Base-by-base conservation (phyloP, 2,888 invertebrate genomes). In the Chymomyza procnemis region DNA sequence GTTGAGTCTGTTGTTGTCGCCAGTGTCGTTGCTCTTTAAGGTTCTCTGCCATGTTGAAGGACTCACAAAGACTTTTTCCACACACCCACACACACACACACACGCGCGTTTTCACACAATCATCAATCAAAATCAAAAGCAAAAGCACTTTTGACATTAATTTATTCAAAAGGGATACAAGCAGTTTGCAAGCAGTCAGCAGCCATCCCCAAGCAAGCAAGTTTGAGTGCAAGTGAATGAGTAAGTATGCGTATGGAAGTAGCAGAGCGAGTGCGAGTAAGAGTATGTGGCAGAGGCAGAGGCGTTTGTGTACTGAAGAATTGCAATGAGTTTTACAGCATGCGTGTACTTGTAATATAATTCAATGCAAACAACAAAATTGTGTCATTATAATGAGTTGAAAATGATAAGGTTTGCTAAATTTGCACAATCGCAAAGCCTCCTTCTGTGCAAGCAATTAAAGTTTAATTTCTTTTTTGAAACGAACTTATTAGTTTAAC, bases 121-220 rank as follows among this genome's bases (percentile, higher is more conserved):
- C 87, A 90, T 90, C 90, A 90, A 90, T 90, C 90, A 90, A 89
- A 88, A 87, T 89, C 87, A 89, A 88, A 88, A 80, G 67, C 74
- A 79, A 89, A 89, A 88, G 83, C 82, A 85, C 82, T 90, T 90
- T 83, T 90, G 90, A 89, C 90, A 88, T 88, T 88, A 90, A 90
- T 90, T 90, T 90, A 90, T 90, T 89, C 90, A 90, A 88, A 88
- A 79, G 86, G 83, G 84, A 80, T 85, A 79, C 86, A 80, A 85
- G 79, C 81, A 82, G 84, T 75, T 76, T 76, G 72, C 76, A 76
- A 73, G 73, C 66, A 52, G 54, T 54, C 61, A 54, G 55, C 50
- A 50, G 12, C 16, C 18, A 8, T 19, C 8, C 18, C n/a, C n/a
- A n/a, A n/a, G n/a, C n/a, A n/a, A 50, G 50, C 50, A 50, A 16